A percentile compares a stretch with the other conserved stretches of the same genome.
phyloP scores from a whole-genome alignment of 64 coral and sea anemone species.

The Anthopleura sola region DNA sequence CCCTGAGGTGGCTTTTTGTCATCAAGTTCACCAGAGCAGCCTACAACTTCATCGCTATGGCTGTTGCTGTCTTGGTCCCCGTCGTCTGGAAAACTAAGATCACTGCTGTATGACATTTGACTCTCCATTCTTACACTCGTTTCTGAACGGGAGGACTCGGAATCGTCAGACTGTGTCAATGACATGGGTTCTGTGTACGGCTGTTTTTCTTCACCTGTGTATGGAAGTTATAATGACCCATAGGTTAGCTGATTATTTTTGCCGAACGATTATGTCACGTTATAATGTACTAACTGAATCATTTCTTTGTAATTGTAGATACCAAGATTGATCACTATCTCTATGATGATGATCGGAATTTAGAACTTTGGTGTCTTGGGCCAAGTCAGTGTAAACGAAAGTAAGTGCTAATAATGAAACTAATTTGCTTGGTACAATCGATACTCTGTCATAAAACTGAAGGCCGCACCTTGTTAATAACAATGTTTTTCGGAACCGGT shows the following conservation, averaged over 20 bases:
- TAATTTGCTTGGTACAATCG: too few relatives aligned
- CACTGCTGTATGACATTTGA: slow-evolving; percentile 23
- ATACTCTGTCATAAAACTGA: too few relatives aligned
- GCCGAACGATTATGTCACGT: too few relatives aligned
- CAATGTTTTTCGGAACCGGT: too few relatives aligned
- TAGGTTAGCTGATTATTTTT: not conserved
- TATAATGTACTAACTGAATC: too few relatives aligned
- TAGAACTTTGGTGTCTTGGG: too few relatives aligned
- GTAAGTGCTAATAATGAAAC: too few relatives aligned
- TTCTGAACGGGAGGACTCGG: not conserved
- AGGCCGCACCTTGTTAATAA: too few relatives aligned
- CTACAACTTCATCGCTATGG: not conserved
- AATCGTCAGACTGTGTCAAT: not conserved
- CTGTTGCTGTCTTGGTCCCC: not conserved
- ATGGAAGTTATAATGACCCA: not conserved
- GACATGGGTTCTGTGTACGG: not conserved
- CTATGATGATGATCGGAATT: too few relatives aligned
- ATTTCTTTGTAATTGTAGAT: too few relatives aligned
- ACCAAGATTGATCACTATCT: too few relatives aligned
- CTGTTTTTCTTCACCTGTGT: not conserved
- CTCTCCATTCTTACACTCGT: not conserved
- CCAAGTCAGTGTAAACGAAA: too few relatives aligned
- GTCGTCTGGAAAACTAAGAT: slow-evolving; percentile 10
- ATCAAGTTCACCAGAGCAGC: not conserved
- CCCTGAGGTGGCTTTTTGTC: not conserved